Evolutionary conservation across 2,888 invertebrate species (phyloP).

Genomic region (Lithophane semibrunnea): DNA sequence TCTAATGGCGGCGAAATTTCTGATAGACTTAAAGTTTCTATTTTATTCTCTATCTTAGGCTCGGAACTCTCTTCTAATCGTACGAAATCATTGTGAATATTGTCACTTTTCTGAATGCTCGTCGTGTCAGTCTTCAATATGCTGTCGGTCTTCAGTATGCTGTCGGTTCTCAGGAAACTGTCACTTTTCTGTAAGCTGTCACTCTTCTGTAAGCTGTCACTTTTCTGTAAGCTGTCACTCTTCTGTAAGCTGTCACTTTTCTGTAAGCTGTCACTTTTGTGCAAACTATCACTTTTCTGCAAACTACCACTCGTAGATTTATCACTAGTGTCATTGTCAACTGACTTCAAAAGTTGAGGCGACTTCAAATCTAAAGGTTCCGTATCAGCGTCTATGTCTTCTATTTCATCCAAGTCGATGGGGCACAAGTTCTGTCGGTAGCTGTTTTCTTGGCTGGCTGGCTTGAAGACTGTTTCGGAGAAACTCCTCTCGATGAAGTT

Average conservation of each 20-base stretch:
- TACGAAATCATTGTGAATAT: conserved; percentile 59
- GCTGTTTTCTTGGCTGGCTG: conserved; percentile 70
- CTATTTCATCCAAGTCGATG: conserved; percentile 52
- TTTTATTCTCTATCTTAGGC: conserved; percentile 69
- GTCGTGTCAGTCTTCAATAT: conserved; percentile 37
- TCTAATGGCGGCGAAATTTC: conserved; percentile 81
- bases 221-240: conserved; percentile 34
- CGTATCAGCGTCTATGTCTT: conserved; percentile 62
- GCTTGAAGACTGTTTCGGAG: conserved; percentile 82
- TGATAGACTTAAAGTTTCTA: conserved; percentile 77
- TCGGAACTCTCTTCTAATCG: conserved; percentile 50
- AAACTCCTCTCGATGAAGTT: conserved; percentile 90
- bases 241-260: conserved; percentile 32
- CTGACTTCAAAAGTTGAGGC: conserved; percentile 68
- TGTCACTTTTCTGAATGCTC: conserved; percentile 56
- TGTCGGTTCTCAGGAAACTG: conserved; percentile 37
- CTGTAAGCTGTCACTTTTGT: conserved; percentile 34
- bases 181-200: conserved; percentile 41
- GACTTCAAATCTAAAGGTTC: conserved; percentile 67
- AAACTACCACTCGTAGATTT: conserved; percentile 67
- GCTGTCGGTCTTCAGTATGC: conserved; percentile 40
- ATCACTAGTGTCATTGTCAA: conserved; percentile 72
- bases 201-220: conserved; percentile 27
- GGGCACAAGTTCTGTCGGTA: conserved; percentile 58
- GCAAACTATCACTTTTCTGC: conserved; percentile 38